A percentile compares a stretch with the other conserved stretches of the same genome.
Evolutionary conservation across 1,140 invertebrate species (phyloP).

Genomic region (Atta colombica): DNA sequence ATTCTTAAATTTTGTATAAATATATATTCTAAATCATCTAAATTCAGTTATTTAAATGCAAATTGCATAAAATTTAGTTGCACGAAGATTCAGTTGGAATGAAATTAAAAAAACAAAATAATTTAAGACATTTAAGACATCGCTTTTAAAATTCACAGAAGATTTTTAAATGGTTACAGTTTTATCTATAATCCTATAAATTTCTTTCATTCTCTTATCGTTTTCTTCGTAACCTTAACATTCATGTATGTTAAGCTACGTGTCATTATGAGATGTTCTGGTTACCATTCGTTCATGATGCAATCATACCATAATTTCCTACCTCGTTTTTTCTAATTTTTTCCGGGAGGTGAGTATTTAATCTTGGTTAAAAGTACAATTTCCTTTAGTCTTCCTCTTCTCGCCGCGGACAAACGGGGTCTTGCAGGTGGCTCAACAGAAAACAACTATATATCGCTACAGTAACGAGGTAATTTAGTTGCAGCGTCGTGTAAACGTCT

Average conservation of each 20-base stretch:
- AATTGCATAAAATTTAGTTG: slow-evolving; percentile 1
- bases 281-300: slow-evolving; percentile 21
- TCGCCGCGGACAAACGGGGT: neutral
- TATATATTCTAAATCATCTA: slow-evolving; percentile 22
- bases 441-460: slow-evolving; percentile 34
- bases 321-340: neutral
- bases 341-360: slow-evolving; percentile 21
- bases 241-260: slow-evolving; percentile 32
- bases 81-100: neutral
- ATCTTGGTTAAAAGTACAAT: slow-evolving; percentile 35
- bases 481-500: slow-evolving; percentile 41
- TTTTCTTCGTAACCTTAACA: neutral
- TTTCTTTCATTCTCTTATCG: neutral
- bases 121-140: neutral
- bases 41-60: slow-evolving; percentile 44
- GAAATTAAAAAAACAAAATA: slow-evolving; percentile 18
- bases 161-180: neutral
- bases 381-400: neutral
- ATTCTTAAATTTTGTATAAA: neutral
- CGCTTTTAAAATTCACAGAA: slow-evolving; percentile 13
- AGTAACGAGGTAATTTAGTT: slow-evolving; percentile 70
- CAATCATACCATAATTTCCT: neutral
- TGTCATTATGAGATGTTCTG: neutral
- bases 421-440: slow-evolving; percentile 28
- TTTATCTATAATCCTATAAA: neutral